Base-by-base conservation (phyloP, 2,797 vertebrate genomes). In the Aythya fuligula region DNA sequence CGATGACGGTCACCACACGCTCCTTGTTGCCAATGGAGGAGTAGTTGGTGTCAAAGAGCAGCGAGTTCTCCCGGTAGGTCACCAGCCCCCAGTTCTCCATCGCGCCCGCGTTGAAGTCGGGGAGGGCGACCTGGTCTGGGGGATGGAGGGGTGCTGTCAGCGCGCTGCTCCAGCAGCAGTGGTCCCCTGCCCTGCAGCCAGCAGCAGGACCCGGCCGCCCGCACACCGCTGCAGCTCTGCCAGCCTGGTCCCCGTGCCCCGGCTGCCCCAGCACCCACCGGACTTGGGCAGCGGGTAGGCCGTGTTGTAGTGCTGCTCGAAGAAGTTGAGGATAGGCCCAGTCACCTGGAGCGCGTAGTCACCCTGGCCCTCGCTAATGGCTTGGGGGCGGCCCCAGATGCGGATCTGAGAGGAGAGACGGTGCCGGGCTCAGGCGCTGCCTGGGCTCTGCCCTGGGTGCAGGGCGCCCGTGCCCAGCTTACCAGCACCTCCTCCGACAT, bases 81-180 rank as follows among this genome's bases (percentile, higher is more conserved):
- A 99, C 93, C 86, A 99, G 98, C 11, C 99, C 99, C 99, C 99
- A 99, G 97, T 99, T 99, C 97, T 99, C 99, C 99, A 99, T 99
- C 0, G 99, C 99, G 0, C 99, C 99, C 0, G 99, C 98, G 0
- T 97, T 97, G 95, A 99, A 99, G 96, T 99, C 99, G 0, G 99
- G 99, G 76, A 99, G 97, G 20, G 96, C 99, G 0, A 99, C 98
- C 97, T 99, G 99, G 97, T 99, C 99, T 99, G 95, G 15, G 64
- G 39, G 75, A 34, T 17, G 8, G 75, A 88, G 28, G 45, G 30
- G n/a, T 30, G 5, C 13, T 1, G 0, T n/a, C 22, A 70, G 57
- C 3, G 5, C 5, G 4, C 18, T 0, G 2, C 71, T 25, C n/a
- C 27, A 8, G 13, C 51, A 1, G 6, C 43, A 24, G 25, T 17